Evolutionary conservation across 2,888 invertebrate species (phyloP), one percentile per base, ranked within the genome.

Genomic region (Cephus pygmeus): DNA sequence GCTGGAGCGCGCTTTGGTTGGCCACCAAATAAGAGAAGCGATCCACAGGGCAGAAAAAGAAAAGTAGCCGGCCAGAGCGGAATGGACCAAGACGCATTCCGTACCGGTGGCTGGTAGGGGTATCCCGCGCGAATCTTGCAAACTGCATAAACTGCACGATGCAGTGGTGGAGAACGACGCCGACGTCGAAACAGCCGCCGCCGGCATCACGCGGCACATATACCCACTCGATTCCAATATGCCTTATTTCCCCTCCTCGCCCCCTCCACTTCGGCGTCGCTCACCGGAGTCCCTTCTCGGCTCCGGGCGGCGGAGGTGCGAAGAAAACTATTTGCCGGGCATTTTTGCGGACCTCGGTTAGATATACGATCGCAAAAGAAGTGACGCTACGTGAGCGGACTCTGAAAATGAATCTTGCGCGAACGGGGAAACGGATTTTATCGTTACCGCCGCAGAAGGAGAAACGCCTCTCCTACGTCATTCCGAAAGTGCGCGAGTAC

Each of bases 1-100:
- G 80, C 83, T 81, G 82, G 83, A 82, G 83, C 84, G 56, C 35
- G 69, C 34, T n/a, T 71, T 15, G 33, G 56, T 12, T 34, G 84
- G 83, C 87, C 86, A 85, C 89, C 89, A 89, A 89, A 89, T 89
- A 90, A 90, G 87, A 89, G 87, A 87, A 84, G 80, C 86, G 85
- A 87, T 84, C 85, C 82, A 82, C 82, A 73, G 80, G 80, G 79
- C 79, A 75, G 68, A 73, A 75, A 71, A 73, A 75, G 78, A 75
- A 73, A 69, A 73, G 75, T 75, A 79, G 69, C 35, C n/a, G n/a
- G 34, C 31, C 35, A 76, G 81, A 83, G 76, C 80, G 82, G 81
- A 80, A 80, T 81, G 80, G 79, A 83, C 76, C 76, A 82, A 77
- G 73, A 81, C 81, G 78, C 84, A 87, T 87, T 86, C 86, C 85